Conservation (phyloP, 2,113 vertebrate species). For the Rattus rattus region DNA sequence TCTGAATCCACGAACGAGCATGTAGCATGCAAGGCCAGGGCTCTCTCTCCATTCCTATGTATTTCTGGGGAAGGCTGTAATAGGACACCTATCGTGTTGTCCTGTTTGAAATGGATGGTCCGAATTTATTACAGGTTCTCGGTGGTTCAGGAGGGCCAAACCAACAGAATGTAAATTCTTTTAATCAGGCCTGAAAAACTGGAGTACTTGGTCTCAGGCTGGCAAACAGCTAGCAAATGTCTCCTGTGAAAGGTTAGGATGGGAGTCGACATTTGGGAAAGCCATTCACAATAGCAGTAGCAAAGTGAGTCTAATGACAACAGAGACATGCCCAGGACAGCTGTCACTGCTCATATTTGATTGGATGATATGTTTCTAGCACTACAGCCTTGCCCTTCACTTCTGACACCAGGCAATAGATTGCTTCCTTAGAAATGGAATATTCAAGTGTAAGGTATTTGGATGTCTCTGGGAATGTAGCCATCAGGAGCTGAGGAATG, state of each 20-base stretch:
- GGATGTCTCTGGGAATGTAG: constrained; percentile 47
- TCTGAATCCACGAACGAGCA: neutral
- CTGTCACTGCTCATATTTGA: constrained; percentile 55
- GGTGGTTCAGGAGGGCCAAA: neutral
- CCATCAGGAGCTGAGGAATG: constrained; percentile 21
- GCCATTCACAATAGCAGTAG: constrained; percentile 44
- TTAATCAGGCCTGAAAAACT: constrained; percentile 43
- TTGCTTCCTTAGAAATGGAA: constrained; percentile 60
- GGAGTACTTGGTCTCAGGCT: constrained; percentile 18
- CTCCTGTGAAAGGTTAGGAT: neutral
- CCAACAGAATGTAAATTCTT: constrained; percentile 8
- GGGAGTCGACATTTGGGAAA: neutral
- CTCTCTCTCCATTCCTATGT: neutral
- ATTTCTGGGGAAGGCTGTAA: neutral
- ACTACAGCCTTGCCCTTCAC: constrained; percentile 61
- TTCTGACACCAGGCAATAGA: constrained; percentile 64
- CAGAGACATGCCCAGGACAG: constrained; percentile 38
- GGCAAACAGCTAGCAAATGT: constrained; percentile 38
- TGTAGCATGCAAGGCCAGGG: neutral
- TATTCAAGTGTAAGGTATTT: constrained; percentile 55
- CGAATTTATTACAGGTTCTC: constrained; percentile 27
- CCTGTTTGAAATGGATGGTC: neutral
- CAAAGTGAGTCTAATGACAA: constrained; percentile 44
- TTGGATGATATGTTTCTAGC: constrained; percentile 37
- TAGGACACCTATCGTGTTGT: neutral